phyloP scores from a whole-genome alignment of 2,113 vertebrate species.

The Channa argus region DNA sequence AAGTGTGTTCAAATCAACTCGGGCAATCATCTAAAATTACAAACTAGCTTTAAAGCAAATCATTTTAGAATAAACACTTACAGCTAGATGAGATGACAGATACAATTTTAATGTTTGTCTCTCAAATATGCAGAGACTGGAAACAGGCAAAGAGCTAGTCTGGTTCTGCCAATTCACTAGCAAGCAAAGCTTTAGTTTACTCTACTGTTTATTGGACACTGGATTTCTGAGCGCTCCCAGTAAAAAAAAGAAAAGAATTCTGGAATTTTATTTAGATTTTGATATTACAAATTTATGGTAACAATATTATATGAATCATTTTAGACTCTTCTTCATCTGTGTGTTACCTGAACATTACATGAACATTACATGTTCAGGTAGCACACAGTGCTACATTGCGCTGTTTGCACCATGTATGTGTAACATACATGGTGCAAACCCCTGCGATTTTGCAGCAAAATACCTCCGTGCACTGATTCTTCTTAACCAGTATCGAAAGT shows the following conservation, averaged over 20 bases:
- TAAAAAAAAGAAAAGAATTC: no score
- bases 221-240: no score
- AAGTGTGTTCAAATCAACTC: conserved; percentile 16
- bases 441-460: not conserved
- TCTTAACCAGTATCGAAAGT: not conserved
- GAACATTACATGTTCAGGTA: no score
- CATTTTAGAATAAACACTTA: not conserved
- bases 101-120: not conserved
- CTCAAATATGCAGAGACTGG: not conserved
- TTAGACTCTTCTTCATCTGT: no score
- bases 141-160: not conserved
- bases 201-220: no score
- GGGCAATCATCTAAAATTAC: not conserved
- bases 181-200: no score
- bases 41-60: not conserved
- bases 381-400: no score
- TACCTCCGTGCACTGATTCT: not conserved
- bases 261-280: no score
- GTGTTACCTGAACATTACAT: not conserved
- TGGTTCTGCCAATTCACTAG: not conserved
- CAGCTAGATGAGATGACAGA: not conserved
- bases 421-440: not conserved
- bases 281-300: no score
- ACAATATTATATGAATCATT: no score
- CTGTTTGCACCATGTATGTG: no score